phyloP scores from a whole-genome alignment of 2,113 vertebrate genomes.

The Nothoprocta pentlandii region DNA sequence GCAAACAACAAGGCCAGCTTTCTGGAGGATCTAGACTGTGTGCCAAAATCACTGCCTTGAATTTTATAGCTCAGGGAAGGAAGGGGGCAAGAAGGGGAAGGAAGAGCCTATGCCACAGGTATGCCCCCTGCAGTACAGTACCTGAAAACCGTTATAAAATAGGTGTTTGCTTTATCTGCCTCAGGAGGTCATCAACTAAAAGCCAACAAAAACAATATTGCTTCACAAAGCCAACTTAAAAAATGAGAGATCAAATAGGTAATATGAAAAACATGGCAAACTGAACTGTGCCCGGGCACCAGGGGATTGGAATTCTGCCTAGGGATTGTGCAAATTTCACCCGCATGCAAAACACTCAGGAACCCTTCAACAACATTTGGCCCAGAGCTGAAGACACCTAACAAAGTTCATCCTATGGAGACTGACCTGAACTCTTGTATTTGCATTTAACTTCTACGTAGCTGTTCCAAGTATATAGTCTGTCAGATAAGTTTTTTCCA shows the following conservation, averaged over 20 bases:
- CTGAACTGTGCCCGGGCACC: not conserved
- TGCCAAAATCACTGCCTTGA: not conserved
- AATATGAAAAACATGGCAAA: not conserved
- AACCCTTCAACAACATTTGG: not conserved
- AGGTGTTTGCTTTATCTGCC: not conserved
- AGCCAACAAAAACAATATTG: rapidly evolving
- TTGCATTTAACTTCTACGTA: rapidly evolving
- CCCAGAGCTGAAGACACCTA: not conserved
- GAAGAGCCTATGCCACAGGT: no score
- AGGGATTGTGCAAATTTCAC: not conserved
- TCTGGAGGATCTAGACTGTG: not conserved
- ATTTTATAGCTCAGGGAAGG: not conserved
- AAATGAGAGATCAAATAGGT: not conserved
- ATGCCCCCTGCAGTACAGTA: not conserved
- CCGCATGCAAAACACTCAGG: not conserved
- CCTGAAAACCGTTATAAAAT: not conserved
- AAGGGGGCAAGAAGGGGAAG: not conserved
- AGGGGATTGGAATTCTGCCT: not conserved
- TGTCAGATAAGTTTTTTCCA: not conserved
- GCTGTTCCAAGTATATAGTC: rapidly evolving
- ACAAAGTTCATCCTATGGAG: not conserved
- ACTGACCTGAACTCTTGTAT: not conserved
- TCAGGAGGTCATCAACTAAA: rapidly evolving
- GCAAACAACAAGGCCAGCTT: not conserved
- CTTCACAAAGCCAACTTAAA: not conserved